Evolutionary conservation across 2,797 vertebrate species (phyloP).

Genomic region (Lycodopsis pacificus): DNA sequence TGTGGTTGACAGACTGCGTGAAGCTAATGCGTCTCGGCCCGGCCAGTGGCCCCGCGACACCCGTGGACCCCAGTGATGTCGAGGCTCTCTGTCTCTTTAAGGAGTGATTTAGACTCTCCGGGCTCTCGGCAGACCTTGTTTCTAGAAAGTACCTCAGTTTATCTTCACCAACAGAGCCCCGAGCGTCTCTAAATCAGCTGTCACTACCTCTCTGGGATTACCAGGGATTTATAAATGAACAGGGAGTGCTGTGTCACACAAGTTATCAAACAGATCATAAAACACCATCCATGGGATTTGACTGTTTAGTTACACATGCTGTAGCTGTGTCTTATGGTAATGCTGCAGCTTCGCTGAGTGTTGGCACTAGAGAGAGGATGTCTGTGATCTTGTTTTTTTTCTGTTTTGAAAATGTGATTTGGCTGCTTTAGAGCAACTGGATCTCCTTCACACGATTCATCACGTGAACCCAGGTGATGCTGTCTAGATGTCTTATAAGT

Average conservation of each 20-base stretch:
- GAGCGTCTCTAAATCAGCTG: constrained; percentile 72
- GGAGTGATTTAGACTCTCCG: constrained; percentile 86
- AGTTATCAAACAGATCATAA: constrained; percentile 77
- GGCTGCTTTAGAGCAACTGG: constrained; percentile 21
- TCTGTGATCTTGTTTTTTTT: constrained; percentile 49
- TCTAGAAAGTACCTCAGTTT: constrained; percentile 70
- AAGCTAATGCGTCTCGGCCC: constrained; percentile 24
- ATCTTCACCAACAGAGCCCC: constrained; percentile 70
- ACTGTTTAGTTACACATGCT: constrained; percentile 72
- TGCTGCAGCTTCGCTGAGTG: constrained; percentile 35
- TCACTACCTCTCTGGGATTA: constrained; percentile 71
- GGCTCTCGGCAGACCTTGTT: constrained; percentile 68
- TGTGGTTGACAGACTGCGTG: constrained; percentile 10
- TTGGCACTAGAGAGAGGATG: constrained; percentile 38
- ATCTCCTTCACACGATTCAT: constrained; percentile 13
- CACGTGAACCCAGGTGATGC: constrained; percentile 7
- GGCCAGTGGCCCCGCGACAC: constrained; percentile 68
- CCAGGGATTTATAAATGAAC: constrained; percentile 71
- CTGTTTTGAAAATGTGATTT: constrained; percentile 27
- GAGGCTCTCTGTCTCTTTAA: constrained; percentile 86
- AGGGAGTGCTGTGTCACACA: constrained; percentile 72
- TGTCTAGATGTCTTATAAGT: neutral
- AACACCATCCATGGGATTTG: constrained; percentile 73
- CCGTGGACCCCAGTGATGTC: constrained; percentile 62
- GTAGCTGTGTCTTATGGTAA: constrained; percentile 58